Conservation (phyloP, 1,140 invertebrate species). For the Cyphomyrmex costatus region DNA sequence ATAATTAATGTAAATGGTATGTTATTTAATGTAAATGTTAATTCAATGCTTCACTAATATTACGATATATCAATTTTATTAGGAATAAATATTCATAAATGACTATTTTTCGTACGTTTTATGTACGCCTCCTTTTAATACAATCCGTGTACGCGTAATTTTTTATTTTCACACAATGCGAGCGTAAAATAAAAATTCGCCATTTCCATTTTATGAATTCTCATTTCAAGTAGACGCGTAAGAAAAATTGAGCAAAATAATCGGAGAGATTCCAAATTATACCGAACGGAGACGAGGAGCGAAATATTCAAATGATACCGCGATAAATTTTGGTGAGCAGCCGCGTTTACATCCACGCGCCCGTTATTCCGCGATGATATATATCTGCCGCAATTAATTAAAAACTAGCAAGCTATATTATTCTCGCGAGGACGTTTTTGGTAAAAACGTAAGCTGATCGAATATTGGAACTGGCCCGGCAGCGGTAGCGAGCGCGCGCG, state of each 20-base stretch:
- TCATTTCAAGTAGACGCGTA: neutral
- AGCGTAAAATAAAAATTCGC: neutral
- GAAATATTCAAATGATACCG: conserved; percentile 32
- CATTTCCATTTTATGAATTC: neutral
- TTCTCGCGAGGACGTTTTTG: conserved; percentile 44
- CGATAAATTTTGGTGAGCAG: conserved; percentile 32
- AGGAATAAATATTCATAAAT: conserved; percentile 38
- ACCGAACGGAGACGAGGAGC: conserved; percentile 4
- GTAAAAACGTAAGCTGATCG: conserved; percentile 69
- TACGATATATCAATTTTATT: conserved; percentile 10
- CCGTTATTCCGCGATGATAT: neutral
- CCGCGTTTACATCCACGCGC: conserved; percentile 13
- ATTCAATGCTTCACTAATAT: conserved; percentile 20
- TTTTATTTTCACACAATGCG: neutral
- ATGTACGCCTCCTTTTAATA: neutral
- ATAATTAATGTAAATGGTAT: conserved; percentile 46
- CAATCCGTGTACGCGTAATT: neutral
- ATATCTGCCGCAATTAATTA: conserved; percentile 58
- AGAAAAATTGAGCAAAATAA: conserved; percentile 21
- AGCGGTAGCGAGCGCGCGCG: conserved; percentile 59
- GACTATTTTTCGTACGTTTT: neutral
- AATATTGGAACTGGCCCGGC: conserved; percentile 65
- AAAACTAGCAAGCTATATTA: conserved; percentile 56
- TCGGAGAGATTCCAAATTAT: conserved; percentile 5
- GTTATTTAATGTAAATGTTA: conserved; percentile 33